A percentile compares a stretch with the other conserved stretches of the same genome.
Conservation (phyloP, 2,888 invertebrate genomes). For the Bhutanitis thaidina region DNA sequence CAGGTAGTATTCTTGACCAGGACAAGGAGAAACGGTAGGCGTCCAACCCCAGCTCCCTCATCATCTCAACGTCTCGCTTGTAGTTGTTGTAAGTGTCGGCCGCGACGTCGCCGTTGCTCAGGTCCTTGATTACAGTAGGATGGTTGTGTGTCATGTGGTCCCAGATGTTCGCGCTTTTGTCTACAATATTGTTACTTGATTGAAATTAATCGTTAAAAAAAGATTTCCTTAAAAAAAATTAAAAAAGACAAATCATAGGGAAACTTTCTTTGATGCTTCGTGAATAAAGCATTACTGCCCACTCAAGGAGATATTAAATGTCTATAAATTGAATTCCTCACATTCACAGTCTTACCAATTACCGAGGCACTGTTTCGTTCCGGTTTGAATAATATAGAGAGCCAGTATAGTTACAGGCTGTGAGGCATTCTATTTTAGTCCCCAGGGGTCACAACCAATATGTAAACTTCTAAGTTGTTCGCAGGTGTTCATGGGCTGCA, state of each 20-base stretch:
- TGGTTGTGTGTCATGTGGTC: constrained; percentile 46
- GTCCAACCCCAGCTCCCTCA: constrained; percentile 62
- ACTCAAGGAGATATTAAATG: too few species aligned
- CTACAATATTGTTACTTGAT: constrained; percentile 26
- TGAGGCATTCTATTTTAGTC: too few species aligned
- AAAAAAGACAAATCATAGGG: constrained; percentile 56
- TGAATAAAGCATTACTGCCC: constrained; percentile 1
- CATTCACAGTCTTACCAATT: too few species aligned
- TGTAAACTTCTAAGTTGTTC: too few species aligned
- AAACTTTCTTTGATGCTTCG: constrained; percentile 35
- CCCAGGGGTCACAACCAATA: too few species aligned
- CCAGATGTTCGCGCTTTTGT: constrained; percentile 54
- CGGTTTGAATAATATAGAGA: too few species aligned
- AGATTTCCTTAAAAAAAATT: too few species aligned
- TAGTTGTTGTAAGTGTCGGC: constrained; percentile 81
- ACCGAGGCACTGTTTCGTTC: too few species aligned
- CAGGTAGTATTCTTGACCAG: constrained; percentile 82
- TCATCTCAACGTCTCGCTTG: constrained; percentile 74
- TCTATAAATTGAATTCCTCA: too few species aligned
- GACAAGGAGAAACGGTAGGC: constrained; percentile 78
- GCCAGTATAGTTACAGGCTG: too few species aligned
- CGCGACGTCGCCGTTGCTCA: constrained; percentile 76
- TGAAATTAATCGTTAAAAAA: too few species aligned
- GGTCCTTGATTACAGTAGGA: constrained; percentile 39
- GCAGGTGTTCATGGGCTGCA: too few species aligned